phyloP scores from a whole-genome alignment of 2,797 vertebrate genomes.

The Anabas testudineus region DNA sequence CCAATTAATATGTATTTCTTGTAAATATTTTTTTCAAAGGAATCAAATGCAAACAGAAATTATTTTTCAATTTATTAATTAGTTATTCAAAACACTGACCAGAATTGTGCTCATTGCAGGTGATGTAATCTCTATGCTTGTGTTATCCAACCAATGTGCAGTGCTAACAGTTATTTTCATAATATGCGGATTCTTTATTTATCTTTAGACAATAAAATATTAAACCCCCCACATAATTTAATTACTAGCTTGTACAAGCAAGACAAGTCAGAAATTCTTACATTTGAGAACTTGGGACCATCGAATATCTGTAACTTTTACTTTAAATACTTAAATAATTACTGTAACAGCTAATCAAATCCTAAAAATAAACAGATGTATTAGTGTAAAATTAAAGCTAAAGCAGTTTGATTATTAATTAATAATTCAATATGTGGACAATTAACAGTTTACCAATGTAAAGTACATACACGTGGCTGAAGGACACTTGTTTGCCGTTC shows the following conservation, averaged over 20 bases:
- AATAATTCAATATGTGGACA: background rate
- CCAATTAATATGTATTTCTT: slow-evolving; percentile 5
- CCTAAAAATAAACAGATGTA: background rate
- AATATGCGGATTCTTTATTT: background rate
- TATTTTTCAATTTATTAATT: too few species aligned
- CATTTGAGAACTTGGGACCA: background rate
- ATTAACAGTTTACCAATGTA: background rate
- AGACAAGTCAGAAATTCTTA: background rate
- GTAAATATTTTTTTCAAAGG: slow-evolving; percentile 6
- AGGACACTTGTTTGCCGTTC: slow-evolving; percentile 11
- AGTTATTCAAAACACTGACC: background rate
- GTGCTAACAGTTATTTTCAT: background rate
- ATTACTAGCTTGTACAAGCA: background rate
- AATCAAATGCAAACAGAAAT: background rate
- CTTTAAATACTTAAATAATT: background rate
- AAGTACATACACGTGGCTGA: background rate
- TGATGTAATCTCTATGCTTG: background rate
- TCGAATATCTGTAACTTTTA: background rate
- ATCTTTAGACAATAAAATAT: background rate
- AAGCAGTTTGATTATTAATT: too few species aligned
- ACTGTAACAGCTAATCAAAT: background rate
- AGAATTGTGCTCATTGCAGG: too few species aligned
- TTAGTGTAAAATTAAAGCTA: too few species aligned
- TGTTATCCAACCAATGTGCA: background rate
- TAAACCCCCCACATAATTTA: background rate